A percentile compares a stretch with the other conserved stretches of the same genome.
phyloP scores from a whole-genome alignment of 2,888 invertebrate species.

The Cheilosia urbana region DNA sequence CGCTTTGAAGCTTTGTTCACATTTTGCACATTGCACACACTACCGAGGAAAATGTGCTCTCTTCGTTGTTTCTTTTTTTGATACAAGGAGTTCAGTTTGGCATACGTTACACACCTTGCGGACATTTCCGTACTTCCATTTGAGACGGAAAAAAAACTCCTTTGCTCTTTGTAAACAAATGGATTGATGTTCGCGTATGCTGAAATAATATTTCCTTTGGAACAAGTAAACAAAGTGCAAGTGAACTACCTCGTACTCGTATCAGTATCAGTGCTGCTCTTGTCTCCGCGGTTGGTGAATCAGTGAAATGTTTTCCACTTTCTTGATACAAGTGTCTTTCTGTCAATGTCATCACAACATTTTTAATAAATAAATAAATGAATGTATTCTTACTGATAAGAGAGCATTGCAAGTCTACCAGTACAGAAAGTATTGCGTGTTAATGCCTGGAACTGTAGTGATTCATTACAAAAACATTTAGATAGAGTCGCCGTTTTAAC shows the following conservation, averaged over 20 bases:
- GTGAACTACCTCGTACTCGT: conserved; percentile 18
- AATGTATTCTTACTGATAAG: conserved; percentile 40
- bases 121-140: conserved; percentile 58
- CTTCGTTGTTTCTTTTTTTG: conserved; percentile 12
- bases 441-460: conserved; percentile 21
- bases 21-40: conserved; percentile 44
- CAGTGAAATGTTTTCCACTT: conserved; percentile 28
- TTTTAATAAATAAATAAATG: conserved; percentile 6
- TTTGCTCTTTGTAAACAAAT: conserved; percentile 27
- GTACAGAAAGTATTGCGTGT: conserved; percentile 14
- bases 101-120: conserved; percentile 23
- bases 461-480: conserved; percentile 32
- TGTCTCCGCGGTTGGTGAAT: conserved; percentile 17
- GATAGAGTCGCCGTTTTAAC: conserved; percentile 30
- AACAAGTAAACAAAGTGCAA: conserved; percentile 39
- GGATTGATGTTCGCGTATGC: background rate
- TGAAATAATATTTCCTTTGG: conserved; percentile 1
- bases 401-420: background rate
- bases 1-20: conserved; percentile 36
- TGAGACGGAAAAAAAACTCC: background rate
- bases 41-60: conserved; percentile 12
- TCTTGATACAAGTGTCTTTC: conserved; percentile 23
- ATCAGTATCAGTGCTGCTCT: conserved; percentile 11
- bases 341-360: conserved; percentile 44
- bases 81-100: conserved; percentile 50